These are phyloP conservation scores for Capricornis sumatraensis DNA, from an alignment of 2,113 vertebrate species.

Conservation along the genomic window DNA sequence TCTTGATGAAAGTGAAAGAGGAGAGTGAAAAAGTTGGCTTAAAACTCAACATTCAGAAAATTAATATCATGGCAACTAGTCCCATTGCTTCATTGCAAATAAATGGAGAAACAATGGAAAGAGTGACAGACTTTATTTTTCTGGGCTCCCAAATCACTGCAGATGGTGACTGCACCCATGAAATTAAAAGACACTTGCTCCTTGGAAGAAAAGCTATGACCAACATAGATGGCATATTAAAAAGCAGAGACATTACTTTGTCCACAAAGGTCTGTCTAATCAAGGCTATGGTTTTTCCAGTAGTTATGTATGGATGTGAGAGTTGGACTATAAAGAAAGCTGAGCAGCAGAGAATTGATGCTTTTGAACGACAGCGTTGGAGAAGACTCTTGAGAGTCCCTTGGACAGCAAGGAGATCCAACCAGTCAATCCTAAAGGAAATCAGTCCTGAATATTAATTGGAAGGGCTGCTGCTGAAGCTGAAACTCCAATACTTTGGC, in stretches of 20 bases:
- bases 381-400: neutral
- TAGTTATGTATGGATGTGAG: neutral
- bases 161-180: neutral
- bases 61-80: neutral
- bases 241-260: neutral
- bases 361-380: accelerated
- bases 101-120: neutral
- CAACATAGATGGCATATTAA: neutral
- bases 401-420: neutral
- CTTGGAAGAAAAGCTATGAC: neutral
- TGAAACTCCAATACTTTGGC: neutral
- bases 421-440: neutral
- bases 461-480: neutral
- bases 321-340: neutral
- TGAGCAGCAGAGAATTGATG: neutral
- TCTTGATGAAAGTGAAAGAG: neutral
- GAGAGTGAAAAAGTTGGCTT: neutral
- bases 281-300: neutral
- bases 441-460: neutral
- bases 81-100: neutral
- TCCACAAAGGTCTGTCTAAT: neutral
- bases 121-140: neutral
- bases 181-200: neutral
- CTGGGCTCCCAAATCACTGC: neutral
- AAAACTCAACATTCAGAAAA: neutral